These are phyloP conservation scores for Trichonephila clavata DNA, from an alignment of 1,140 invertebrate genomes.

Conservation along the genomic window DNA sequence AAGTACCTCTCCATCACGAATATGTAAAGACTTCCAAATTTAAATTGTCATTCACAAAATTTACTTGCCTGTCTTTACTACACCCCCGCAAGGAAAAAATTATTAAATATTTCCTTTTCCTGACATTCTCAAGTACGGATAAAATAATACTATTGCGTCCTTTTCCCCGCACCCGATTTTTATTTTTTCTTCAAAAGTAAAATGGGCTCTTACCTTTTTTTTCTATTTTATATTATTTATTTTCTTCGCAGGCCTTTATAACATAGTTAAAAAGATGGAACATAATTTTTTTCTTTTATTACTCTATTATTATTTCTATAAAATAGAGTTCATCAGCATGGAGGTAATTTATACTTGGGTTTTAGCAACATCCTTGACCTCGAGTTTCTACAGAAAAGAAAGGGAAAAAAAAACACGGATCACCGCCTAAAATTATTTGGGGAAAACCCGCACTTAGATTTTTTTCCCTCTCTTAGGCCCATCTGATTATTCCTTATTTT, in stretches of 20 bases:
- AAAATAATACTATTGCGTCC: too few relatives aligned
- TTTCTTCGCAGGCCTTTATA: not conserved
- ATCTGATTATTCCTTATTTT: too few relatives aligned
- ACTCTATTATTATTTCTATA: conserved; percentile 14
- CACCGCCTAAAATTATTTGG: not conserved
- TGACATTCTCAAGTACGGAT: too few relatives aligned
- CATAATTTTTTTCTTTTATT: not conserved
- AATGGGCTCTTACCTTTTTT: not conserved
- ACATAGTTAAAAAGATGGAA: not conserved
- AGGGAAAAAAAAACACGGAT: not conserved
- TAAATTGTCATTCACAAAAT: not conserved
- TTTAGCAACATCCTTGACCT: not conserved
- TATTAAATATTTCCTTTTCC: too few relatives aligned
- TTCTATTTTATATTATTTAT: not conserved
- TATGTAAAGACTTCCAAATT: too few relatives aligned
- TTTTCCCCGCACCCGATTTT: too few relatives aligned
- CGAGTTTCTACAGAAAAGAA: too few relatives aligned
- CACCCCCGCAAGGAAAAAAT: not conserved
- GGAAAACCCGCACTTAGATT: not conserved
- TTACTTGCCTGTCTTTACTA: not conserved
- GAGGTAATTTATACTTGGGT: not conserved
- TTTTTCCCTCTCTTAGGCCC: not conserved
- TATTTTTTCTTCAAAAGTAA: not conserved
- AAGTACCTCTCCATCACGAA: too few relatives aligned
- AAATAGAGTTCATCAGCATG: not conserved